phyloP scores from a whole-genome alignment of 2,113 vertebrate species.

The Myotis lucifugus region DNA sequence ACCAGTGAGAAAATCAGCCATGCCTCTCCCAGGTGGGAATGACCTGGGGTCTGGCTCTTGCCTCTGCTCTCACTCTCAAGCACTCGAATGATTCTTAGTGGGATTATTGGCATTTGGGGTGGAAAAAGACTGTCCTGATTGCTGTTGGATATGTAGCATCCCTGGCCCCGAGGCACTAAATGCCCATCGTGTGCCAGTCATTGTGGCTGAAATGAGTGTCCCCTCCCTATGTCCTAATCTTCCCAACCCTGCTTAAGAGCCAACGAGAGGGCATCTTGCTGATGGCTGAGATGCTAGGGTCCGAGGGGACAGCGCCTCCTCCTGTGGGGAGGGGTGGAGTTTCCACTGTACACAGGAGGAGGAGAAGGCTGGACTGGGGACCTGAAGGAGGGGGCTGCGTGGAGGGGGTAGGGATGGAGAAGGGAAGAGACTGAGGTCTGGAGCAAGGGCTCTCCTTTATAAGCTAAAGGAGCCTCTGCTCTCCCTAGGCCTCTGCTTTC shows the following conservation, averaged over 20 bases:
- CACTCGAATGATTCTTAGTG: rapidly evolving
- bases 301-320: neutral
- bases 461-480: neutral
- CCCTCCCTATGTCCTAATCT: neutral
- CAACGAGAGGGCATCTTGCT: neutral
- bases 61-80: neutral
- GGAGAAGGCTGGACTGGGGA: neutral
- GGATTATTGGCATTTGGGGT: neutral
- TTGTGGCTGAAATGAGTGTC: neutral
- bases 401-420: neutral
- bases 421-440: neutral
- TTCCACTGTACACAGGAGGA: neutral
- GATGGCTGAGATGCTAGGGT: neutral
- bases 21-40: neutral
- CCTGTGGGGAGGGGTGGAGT: neutral
- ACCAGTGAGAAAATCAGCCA: neutral
- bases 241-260: neutral
- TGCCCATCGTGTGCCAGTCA: neutral
- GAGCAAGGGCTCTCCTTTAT: neutral
- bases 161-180: neutral
- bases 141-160: neutral
- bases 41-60: neutral
- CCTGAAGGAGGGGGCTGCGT: neutral
- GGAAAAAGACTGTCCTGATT: neutral
- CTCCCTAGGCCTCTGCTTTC: neutral